Conservation (phyloP, 2,113 vertebrate species). For the Struthio camelus region DNA sequence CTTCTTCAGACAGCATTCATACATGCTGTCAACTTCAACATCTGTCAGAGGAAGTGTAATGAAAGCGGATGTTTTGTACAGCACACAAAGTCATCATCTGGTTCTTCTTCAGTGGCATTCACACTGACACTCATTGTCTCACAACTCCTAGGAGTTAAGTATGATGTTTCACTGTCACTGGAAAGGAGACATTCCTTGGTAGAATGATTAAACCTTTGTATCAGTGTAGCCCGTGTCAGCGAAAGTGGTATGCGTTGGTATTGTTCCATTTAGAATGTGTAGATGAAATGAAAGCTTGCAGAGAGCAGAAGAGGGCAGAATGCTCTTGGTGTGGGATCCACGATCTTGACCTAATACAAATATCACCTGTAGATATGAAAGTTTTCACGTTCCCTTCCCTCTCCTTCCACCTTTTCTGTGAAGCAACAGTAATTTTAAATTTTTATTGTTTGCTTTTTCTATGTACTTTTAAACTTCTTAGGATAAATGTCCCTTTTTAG, state of each 20-base stretch:
- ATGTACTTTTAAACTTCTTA: not conserved
- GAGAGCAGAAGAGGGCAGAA: not conserved
- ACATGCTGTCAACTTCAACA: not conserved
- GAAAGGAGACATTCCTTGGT: not conserved
- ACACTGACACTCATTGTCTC: fast-evolving
- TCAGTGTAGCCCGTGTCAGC: not conserved
- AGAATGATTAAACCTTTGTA: not conserved
- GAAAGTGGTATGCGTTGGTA: not conserved
- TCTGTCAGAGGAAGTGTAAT: not conserved
- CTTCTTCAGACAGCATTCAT: not conserved
- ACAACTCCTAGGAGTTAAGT: not conserved
- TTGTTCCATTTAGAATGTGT: fast-evolving
- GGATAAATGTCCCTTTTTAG: not conserved
- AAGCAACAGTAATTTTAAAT: not conserved
- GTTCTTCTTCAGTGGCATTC: fast-evolving
- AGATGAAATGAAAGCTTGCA: not conserved
- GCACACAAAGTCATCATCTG: not conserved
- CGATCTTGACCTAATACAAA: not conserved
- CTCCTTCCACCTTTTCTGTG: not conserved
- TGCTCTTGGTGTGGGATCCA: not conserved
- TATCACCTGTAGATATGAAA: not conserved
- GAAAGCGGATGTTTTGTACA: not conserved
- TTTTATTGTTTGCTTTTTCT: not conserved
- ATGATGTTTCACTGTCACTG: not conserved
- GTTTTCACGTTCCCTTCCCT: not conserved